These are phyloP conservation scores for Aphodius granarius DNA, from an alignment of 2,888 invertebrate species.

Conservation along the genomic window DNA sequence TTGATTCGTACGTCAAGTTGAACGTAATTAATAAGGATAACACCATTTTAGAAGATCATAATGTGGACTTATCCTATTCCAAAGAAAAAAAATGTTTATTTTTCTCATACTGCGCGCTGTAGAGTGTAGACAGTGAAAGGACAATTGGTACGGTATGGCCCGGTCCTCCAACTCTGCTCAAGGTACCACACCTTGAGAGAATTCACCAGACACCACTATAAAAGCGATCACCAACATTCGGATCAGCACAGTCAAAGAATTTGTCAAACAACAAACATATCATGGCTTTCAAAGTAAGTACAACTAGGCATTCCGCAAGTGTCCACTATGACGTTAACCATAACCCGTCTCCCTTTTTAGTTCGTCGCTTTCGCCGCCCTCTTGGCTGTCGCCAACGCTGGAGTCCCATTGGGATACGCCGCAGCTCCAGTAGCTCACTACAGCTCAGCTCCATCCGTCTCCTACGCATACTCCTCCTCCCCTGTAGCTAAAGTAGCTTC, in stretches of 20 bases:
- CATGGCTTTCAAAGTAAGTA: constrained; percentile 35
- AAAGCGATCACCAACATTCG: constrained; percentile 12
- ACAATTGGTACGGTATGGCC: constrained; percentile 5
- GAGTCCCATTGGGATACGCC: constrained; percentile 33
- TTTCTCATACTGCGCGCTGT: too few relatives aligned
- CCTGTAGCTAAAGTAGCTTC: constrained; percentile 25
- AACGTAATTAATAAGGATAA: too few relatives aligned
- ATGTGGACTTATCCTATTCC: too few relatives aligned
- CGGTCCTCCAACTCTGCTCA: constrained; percentile 3
- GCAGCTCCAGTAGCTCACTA: constrained; percentile 26
- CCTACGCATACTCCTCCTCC: constrained; percentile 16
- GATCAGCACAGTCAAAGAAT: constrained; percentile 20
- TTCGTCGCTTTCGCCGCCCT: constrained; percentile 31
- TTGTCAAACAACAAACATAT: constrained; percentile 23
- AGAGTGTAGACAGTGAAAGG: constrained; percentile 25
- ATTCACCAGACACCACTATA: constrained; percentile 13
- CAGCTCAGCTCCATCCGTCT: constrained; percentile 21
- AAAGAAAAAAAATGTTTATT: too few relatives aligned
- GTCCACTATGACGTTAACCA: not conserved
- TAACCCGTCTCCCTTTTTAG: constrained; percentile 23
- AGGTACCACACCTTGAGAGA: constrained; percentile 18
- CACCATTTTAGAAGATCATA: too few relatives aligned
- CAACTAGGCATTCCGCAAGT: not conserved
- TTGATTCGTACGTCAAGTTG: too few relatives aligned
- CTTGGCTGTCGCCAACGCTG: constrained; percentile 32